phyloP scores from a whole-genome alignment of 2,797 vertebrate genomes.

The Limosa lapponica region DNA sequence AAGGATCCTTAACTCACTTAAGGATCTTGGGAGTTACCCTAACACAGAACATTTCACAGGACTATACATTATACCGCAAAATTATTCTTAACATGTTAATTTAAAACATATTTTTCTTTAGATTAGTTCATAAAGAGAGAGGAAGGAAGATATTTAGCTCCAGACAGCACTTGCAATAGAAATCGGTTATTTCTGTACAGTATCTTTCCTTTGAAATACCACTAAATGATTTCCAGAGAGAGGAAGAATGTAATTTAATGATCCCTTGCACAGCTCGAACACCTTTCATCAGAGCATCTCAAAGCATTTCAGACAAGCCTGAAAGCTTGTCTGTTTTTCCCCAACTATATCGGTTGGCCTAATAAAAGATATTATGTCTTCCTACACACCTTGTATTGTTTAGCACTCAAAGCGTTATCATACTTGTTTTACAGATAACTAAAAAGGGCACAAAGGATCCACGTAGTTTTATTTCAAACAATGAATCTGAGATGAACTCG shows the following conservation, averaged over 20 bases:
- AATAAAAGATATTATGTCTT: constrained; percentile 61
- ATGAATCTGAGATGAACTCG: constrained; percentile 31
- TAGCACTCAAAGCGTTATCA: constrained; percentile 62
- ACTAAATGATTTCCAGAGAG: constrained; percentile 70
- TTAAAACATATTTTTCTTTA: constrained; percentile 60
- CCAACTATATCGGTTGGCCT: constrained; percentile 52
- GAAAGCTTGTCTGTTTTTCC: constrained; percentile 63
- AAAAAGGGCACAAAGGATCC: constrained; percentile 36
- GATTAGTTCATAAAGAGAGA: constrained; percentile 49
- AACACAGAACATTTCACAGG: neutral
- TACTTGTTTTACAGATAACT: constrained; percentile 57
- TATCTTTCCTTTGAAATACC: constrained; percentile 63
- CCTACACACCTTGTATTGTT: constrained; percentile 66
- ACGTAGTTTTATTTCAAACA: neutral
- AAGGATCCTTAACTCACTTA: neutral
- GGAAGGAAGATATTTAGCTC: constrained; percentile 62
- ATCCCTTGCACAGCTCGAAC: constrained; percentile 59
- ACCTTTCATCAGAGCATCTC: constrained; percentile 68
- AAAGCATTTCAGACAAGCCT: constrained; percentile 62
- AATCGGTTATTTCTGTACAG: constrained; percentile 55
- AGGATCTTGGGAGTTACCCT: neutral
- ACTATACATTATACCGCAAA: neutral
- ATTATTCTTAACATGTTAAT: constrained; percentile 50
- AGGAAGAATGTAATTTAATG: constrained; percentile 68
- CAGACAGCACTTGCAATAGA: constrained; percentile 57